Evolutionary conservation across 2,797 vertebrate genomes (phyloP).

Genomic region (Ctenopoma multispine): DNA sequence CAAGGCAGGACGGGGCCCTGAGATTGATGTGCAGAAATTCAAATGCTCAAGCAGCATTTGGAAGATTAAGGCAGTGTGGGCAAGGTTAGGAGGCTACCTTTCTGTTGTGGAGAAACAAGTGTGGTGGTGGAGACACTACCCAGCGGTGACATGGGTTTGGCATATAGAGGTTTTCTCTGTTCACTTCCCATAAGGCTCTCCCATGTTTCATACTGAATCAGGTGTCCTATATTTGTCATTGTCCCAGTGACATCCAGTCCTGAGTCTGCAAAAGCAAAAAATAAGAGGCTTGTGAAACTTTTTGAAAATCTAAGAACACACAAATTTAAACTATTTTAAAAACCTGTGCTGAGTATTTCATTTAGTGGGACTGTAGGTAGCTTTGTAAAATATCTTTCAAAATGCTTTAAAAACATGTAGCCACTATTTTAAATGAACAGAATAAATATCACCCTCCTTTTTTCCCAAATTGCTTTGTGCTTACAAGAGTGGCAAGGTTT

Average conservation of each 20-base stretch:
- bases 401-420: conserved; percentile 8
- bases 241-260: conserved; percentile 46
- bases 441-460: conserved; percentile 12
- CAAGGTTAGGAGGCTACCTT: conserved; percentile 78
- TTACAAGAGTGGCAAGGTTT: conserved; percentile 3
- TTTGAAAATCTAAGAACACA: conserved; percentile 13
- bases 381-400: conserved; percentile 14
- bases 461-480: conserved; percentile 1
- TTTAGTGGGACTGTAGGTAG: background rate
- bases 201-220: conserved; percentile 50
- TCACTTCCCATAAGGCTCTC: conserved; percentile 33
- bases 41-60: conserved; percentile 86
- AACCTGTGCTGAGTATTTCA: conserved; percentile 12
- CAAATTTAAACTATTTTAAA: conserved; percentile 6
- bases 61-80: conserved; percentile 83
- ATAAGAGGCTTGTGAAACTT: conserved; percentile 1
- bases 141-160: conserved; percentile 26
- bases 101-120: conserved; percentile 56
- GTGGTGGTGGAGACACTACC: conserved; percentile 27
- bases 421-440: conserved; percentile 11
- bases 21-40: conserved; percentile 87
- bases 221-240: conserved; percentile 68
- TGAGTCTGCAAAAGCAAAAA: conserved; percentile 11
- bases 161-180: conserved; percentile 33
- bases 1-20: conserved; percentile 74